Percentiles rank a stretch among this genome's conserved stretches.
phyloP scores from a whole-genome alignment of 2,113 vertebrate genomes.

The Forbesichthys papilliferus region DNA sequence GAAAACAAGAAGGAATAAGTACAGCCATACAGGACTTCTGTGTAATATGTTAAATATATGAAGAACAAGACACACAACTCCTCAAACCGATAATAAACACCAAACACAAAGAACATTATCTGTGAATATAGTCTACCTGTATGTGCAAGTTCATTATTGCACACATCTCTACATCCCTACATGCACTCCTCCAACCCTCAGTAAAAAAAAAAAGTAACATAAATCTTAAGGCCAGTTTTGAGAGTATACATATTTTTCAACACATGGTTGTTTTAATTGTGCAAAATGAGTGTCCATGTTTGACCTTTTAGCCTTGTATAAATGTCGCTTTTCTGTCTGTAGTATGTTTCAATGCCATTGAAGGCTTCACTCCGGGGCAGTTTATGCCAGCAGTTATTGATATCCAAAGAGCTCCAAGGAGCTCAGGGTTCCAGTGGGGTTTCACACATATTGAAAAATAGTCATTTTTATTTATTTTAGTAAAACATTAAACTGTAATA shows the following conservation, averaged over 20 bases:
- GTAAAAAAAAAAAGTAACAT: background rate
- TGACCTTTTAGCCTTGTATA: no score
- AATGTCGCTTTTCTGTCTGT: background rate
- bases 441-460: slow-evolving; percentile 30
- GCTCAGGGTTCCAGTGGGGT: background rate
- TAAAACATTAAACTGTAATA: slow-evolving; percentile 26
- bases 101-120: slow-evolving; percentile 21
- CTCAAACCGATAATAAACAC: slow-evolving; percentile 23
- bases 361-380: slow-evolving; percentile 47
- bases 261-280: slow-evolving; percentile 36
- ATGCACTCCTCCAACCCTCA: slow-evolving; percentile 14
- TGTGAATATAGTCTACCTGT: slow-evolving; percentile 29
- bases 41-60: slow-evolving; percentile 8
- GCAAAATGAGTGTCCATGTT: background rate
- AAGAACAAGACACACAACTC: slow-evolving; percentile 13
- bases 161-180: background rate
- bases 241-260: slow-evolving; percentile 45
- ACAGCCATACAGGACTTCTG: slow-evolving; percentile 39
- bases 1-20: slow-evolving; percentile 19
- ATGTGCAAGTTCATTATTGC: slow-evolving; percentile 33
- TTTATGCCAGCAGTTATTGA: slow-evolving; percentile 36
- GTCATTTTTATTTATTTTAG: slow-evolving; percentile 4
- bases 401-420: slow-evolving; percentile 4
- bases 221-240: slow-evolving; percentile 73
- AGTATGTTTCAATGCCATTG: slow-evolving; percentile 35